A percentile compares a stretch with the other conserved stretches of the same genome.
phyloP scores from a whole-genome alignment of 2,113 vertebrate species.

The Tyto alba region DNA sequence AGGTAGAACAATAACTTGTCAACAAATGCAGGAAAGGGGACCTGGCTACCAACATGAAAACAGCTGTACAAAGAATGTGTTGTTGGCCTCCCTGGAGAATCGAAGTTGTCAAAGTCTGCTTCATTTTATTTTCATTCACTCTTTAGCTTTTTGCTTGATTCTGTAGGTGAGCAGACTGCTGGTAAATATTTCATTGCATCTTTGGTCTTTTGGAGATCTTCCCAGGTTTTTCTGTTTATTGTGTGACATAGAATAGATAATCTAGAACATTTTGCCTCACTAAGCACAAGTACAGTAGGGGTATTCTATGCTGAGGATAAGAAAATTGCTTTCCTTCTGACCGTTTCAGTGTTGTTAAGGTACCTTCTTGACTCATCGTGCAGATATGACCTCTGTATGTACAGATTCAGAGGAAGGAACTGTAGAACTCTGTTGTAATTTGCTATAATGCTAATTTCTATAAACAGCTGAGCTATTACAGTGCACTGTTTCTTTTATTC shows the following conservation, averaged over 20 bases:
- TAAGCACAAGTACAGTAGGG: not conserved
- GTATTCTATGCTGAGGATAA: not conserved
- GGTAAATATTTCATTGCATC: not conserved
- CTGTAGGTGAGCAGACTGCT: not conserved
- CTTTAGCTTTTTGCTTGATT: not conserved
- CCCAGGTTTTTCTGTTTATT: not conserved
- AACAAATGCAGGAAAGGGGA: conserved; percentile 60
- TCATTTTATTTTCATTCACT: not conserved
- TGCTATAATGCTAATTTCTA: not conserved
- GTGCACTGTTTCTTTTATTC: not conserved
- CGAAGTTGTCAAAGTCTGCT: not conserved
- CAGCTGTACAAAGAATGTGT: conserved; percentile 38
- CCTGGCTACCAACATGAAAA: not conserved
- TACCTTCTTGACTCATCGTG: not conserved
- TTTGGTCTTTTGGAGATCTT: not conserved
- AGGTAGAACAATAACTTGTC: conserved; percentile 53
- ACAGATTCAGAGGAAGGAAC: not conserved
- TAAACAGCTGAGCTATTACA: not conserved
- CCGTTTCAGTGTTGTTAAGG: not conserved
- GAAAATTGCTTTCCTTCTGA: not conserved
- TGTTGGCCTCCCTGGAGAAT: not conserved
- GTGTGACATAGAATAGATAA: not conserved
- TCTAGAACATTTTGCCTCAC: not conserved
- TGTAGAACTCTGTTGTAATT: not conserved
- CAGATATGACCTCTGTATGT: not conserved